Evolutionary conservation across 2,888 invertebrate genomes (phyloP).

Genomic region (Chydorus sphaericus): DNA sequence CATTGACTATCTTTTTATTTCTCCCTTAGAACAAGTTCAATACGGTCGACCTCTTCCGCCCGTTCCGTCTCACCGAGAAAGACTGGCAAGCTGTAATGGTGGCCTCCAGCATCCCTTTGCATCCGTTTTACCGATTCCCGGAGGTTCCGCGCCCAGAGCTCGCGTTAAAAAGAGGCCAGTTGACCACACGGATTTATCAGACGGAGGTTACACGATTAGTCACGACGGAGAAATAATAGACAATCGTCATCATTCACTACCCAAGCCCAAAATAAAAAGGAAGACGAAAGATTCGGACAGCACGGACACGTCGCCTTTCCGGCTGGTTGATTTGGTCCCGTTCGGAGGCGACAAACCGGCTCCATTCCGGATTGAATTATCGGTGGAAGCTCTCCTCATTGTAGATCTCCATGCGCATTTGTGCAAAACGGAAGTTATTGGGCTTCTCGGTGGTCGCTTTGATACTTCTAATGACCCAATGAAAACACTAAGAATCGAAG

Average conservation of each 20-base stretch:
- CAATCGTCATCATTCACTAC: no score
- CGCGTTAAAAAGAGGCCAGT: constrained; percentile 35
- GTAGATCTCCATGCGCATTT: constrained; percentile 57
- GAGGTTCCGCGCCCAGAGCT: not conserved
- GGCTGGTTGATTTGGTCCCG: constrained; percentile 42
- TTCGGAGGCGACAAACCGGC: constrained; percentile 43
- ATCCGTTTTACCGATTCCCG: not conserved
- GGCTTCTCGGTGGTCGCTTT: constrained; percentile 47
- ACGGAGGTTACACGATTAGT: constrained; percentile 47
- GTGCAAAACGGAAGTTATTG: constrained; percentile 56
- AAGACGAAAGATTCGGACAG: constrained; percentile 8
- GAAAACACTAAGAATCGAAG: constrained; percentile 31
- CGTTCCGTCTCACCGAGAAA: constrained; percentile 6
- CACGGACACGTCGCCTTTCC: constrained; percentile 29
- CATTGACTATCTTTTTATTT: no score
- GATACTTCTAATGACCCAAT: constrained; percentile 22
- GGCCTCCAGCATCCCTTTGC: not conserved
- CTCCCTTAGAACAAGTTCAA: constrained; percentile 16
- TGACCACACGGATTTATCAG: no score
- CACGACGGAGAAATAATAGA: no score
- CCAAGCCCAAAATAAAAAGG: constrained; percentile 5
- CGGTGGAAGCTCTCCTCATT: constrained; percentile 42
- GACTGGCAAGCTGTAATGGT: constrained; percentile 1
- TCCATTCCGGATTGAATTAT: constrained; percentile 42
- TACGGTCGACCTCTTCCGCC: constrained; percentile 14